phyloP scores from a whole-genome alignment of 2,113 vertebrate species.

The Pagrus major region DNA sequence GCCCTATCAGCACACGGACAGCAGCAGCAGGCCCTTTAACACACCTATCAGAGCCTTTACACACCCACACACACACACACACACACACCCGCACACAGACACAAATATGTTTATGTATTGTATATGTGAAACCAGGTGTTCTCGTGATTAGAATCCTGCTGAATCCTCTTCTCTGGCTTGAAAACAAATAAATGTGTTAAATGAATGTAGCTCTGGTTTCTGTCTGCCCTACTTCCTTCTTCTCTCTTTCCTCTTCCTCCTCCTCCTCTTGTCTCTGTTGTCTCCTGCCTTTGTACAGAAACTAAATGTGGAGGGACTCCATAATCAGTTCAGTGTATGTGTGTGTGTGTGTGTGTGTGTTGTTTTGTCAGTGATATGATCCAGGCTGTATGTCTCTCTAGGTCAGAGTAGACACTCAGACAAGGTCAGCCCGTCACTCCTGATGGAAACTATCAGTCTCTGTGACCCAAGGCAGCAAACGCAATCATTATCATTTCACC shows the following conservation, averaged over 20 bases:
- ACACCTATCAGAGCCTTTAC: constrained; percentile 34
- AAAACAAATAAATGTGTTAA: neutral
- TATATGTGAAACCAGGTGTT: constrained; percentile 9
- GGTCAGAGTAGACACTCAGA: constrained; percentile 51
- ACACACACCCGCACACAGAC: neutral
- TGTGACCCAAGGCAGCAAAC: constrained; percentile 5
- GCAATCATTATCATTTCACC: neutral
- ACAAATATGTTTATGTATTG: too few relatives aligned
- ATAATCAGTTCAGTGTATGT: constrained; percentile 27
- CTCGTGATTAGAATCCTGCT: neutral
- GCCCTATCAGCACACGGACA: constrained; percentile 39
- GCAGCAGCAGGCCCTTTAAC: constrained; percentile 24
- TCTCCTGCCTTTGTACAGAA: neutral
- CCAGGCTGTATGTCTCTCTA: constrained; percentile 52
- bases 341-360: neutral
- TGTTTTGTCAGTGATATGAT: constrained; percentile 54
- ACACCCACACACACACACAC: constrained; percentile 20
- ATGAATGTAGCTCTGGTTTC: neutral
- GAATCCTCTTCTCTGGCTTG: neutral
- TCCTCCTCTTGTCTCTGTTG: constrained; percentile 3
- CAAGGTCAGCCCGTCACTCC: constrained; percentile 47
- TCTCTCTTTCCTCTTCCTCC: neutral
- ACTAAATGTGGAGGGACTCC: constrained; percentile 8
- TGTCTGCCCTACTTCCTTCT: neutral
- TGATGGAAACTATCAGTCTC: constrained; percentile 52